Conservation (phyloP, 2,113 vertebrate genomes). For the Sebastes fasciatus region DNA sequence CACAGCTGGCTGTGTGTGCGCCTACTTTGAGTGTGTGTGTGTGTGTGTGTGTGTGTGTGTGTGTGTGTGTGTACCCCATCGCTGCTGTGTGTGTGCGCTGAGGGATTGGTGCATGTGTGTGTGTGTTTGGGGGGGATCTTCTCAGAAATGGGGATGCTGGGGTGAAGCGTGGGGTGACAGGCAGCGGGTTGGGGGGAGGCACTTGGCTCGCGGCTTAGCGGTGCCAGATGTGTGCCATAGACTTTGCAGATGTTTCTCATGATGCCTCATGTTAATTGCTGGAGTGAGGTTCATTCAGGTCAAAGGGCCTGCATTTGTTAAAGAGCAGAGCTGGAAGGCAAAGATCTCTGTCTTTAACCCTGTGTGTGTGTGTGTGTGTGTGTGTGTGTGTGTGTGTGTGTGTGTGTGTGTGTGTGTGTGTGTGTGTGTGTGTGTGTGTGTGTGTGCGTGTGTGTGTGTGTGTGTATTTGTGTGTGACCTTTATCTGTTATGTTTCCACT, state of each 20-base stretch:
- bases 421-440: constrained; percentile 29
- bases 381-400: no score
- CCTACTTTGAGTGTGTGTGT: constrained; percentile 1
- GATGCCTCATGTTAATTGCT: constrained; percentile 72
- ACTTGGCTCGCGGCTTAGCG: constrained; percentile 53
- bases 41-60: no score
- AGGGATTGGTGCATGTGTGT: constrained; percentile 16
- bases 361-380: no score
- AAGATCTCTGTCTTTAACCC: constrained; percentile 27
- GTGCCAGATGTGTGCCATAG: constrained; percentile 75
- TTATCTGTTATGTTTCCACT: neutral
- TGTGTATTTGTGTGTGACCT: neutral
- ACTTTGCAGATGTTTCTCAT: constrained; percentile 76
- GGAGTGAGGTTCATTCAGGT: constrained; percentile 68
- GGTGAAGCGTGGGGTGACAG: constrained; percentile 24
- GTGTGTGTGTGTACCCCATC: neutral
- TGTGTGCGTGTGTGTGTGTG: neutral
- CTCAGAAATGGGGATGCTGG: constrained; percentile 27
- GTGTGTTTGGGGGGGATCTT: neutral
- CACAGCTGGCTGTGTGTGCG: constrained; percentile 57
- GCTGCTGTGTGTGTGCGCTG: constrained; percentile 6
- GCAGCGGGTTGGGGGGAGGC: constrained; percentile 34
- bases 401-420: neutral
- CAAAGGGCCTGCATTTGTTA: constrained; percentile 61
- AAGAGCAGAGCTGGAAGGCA: constrained; percentile 50